Conservation (phyloP, 2,113 vertebrate genomes). For the Phoenicopterus ruber region DNA sequence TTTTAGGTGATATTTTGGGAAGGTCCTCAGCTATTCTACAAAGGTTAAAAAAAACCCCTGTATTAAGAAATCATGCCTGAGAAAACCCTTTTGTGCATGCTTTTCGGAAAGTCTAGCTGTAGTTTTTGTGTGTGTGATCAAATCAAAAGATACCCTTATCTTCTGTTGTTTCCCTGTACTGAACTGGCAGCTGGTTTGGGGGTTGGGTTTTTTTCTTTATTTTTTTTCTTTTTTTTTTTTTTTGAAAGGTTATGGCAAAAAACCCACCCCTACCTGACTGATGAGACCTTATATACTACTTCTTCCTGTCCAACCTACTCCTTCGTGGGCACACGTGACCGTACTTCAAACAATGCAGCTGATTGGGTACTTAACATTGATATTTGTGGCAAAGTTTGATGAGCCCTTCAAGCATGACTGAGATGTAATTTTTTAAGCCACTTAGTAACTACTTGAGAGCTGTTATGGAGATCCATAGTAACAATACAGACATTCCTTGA, state of each 20-base stretch:
- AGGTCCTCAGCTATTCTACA: not conserved
- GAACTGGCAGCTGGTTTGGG: not conserved
- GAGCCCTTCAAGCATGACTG: constrained; percentile 46
- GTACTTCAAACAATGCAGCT: constrained; percentile 51
- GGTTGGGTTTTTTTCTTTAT: not conserved
- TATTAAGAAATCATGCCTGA: not conserved
- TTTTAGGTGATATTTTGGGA: not conserved
- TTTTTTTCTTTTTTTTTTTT: not conserved
- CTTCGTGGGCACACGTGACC: constrained; percentile 5
- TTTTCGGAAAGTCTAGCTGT: not conserved
- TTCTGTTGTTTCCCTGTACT: not conserved
- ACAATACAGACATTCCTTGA: constrained; percentile 62
- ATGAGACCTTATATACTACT: not conserved
- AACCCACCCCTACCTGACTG: not conserved
- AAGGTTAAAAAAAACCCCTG: not conserved
- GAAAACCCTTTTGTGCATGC: not conserved
- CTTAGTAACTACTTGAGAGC: constrained; percentile 61
- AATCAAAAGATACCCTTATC: not conserved
- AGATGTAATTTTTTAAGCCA: constrained; percentile 64
- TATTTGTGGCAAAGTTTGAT: constrained; percentile 60
- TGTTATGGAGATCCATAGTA: constrained; percentile 37
- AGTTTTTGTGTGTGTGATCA: not conserved
- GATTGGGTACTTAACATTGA: constrained; percentile 64
- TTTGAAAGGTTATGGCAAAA: constrained; percentile 38
- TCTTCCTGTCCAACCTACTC: constrained; percentile 47